Evolutionary conservation across 2,888 invertebrate species (phyloP), one percentile per base, ranked within the genome.

Genomic region (Ashinkailepas kermadecensis): DNA sequence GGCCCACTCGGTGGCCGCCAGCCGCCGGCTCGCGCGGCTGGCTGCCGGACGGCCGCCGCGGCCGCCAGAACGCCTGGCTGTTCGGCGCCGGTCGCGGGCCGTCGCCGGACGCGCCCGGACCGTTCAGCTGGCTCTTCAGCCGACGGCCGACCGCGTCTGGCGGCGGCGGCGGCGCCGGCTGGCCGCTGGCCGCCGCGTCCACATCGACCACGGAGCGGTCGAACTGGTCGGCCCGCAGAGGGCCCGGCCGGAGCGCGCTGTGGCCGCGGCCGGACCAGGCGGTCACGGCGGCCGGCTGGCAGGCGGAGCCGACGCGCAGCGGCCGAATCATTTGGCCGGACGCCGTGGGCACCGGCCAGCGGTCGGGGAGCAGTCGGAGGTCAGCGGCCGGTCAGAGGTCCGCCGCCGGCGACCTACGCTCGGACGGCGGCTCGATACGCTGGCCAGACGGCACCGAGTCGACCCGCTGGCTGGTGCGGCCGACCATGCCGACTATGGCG

Each of bases 401-500:
- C 2, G 39, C 39, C 39, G 39, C 2, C 39, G 39, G 39, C 39
- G 39, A 39, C 39, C 39, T 39, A 39, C 39, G 39, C 39, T 39
- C 18, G 18, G 25, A 13, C 9, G 67, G 0, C 25, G 18, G 54
- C 18, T 10, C 18, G 39, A 54, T 74, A 18, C 54, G 74, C 54
- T 74, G 74, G 74, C 74, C 74, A 18, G 74, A 74, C 18, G 18
- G 15, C 54, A 9, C 13, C 54, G 74, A 54, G 54, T 74, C 74
- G 54, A 54, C 74, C 18, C 74, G 74, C 18, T 74, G 74, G 74
- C 39, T 25, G 54, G 74, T 74, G 74, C 39, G 74, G 54, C 74
- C 74, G 54, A 74, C 74, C 74, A 74, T 74, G 74, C 74, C 74
- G 13, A 74, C 74, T 21, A n/a, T 74, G 54, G 59, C 59, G 7